Base-by-base conservation (phyloP, 2,888 invertebrate species). In the Trimorus sp. region DNA sequence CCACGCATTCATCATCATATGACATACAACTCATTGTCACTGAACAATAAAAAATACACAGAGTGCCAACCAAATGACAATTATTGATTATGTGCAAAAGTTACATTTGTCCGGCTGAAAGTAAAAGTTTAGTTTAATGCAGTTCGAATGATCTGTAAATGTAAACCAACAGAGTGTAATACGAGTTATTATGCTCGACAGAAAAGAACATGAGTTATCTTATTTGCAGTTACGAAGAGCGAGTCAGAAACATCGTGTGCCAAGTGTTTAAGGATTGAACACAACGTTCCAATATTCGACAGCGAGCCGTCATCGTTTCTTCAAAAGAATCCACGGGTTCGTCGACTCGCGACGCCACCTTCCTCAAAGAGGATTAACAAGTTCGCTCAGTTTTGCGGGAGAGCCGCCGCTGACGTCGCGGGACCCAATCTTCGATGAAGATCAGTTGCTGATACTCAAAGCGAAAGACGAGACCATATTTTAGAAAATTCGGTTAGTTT, bases 161-260 rank as follows among this genome's bases (percentile, higher is more conserved):
- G 9, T 56, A 40, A 56, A 70, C 60, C 58, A 60, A 16, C 53
- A 38, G 54, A 73, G 69, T 68, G 65, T 59, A 53, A 71, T 65
- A 36, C 16, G 73, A 71, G 63, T 59, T 71, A 51, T 74, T 58
- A 77, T 71, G 75, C 65, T 58, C 74, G 73, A 69, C 69, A 79
- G 77, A 79, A 83, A 81, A 75, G 76, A 81, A 66, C 70, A 81
- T 84, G 83, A 80, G 79, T 82, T 84, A 77, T 84, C 79, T 84
- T 84, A 78, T 82, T 84, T 84, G 65, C 84, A 84, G 84, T 79
- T 84, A 77, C 82, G 78, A 84, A 81, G 82, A 82, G 79, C 83
- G 81, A 84, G 81, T 71, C 82, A 83, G 82, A 83, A 80, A 65
- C 84, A 84, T 68, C 83, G 82, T 79, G 83, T 82, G 83, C 84